A percentile compares a stretch with the other conserved stretches of the same genome.
Evolutionary conservation across 1,140 invertebrate species (phyloP).

Genomic region (Stegodyphus mimosarum): DNA sequence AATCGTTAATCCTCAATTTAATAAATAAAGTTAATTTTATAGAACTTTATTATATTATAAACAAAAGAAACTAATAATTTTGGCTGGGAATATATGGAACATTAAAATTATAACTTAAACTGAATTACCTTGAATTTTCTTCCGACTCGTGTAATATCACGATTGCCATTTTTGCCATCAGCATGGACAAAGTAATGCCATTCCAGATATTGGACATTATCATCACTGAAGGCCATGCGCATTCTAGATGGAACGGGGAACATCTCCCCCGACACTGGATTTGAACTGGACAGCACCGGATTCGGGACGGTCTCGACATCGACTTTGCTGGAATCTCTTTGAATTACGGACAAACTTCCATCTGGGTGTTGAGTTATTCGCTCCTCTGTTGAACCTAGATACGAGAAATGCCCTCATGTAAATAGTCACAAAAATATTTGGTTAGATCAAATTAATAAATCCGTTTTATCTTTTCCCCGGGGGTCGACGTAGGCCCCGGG

Average conservation of each 20-base stretch:
- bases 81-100: too few relatives aligned
- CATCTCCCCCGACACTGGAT: conserved; percentile 61
- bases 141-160: conserved; percentile 46
- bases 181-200: conserved; percentile 81
- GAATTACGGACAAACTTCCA: conserved; percentile 43
- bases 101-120: too few relatives aligned
- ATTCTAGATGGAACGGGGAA: conserved; percentile 90
- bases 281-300: conserved; percentile 61
- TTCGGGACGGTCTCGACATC: conserved; percentile 63
- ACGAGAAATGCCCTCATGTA: background rate
- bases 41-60: too few relatives aligned
- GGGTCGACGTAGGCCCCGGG: too few relatives aligned
- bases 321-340: conserved; percentile 58
- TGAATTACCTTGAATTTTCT: conserved; percentile 57
- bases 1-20: too few relatives aligned
- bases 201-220: conserved; percentile 92
- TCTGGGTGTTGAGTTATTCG: conserved; percentile 50
- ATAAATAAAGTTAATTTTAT: too few relatives aligned
- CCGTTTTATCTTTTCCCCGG: too few relatives aligned
- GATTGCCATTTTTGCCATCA: conserved; percentile 62
- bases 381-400: conserved; percentile 43
- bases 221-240: conserved; percentile 86
- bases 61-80: too few relatives aligned
- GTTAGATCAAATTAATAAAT: background rate
- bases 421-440: conserved; percentile 3